These are phyloP conservation scores for Caenorhabditis imperialis DNA, from an alignment of 2,888 invertebrate genomes.

Conservation along the genomic window DNA sequence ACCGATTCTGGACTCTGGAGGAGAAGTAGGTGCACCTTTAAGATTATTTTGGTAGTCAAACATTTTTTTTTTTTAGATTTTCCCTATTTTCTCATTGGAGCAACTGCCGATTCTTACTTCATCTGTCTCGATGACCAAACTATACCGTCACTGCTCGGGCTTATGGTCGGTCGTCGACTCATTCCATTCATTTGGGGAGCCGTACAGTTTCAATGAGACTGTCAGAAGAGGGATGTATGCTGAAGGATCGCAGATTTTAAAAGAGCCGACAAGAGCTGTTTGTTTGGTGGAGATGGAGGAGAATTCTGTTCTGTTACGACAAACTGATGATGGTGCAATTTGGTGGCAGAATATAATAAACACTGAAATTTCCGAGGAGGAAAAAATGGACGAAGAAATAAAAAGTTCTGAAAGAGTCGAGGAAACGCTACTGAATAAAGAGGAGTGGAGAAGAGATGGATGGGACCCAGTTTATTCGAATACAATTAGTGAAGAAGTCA, in stretches of 20 bases:
- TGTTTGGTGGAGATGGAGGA: slow-evolving; percentile 15
- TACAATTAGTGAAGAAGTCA: slow-evolving; percentile 18
- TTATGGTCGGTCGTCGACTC: slow-evolving; percentile 26
- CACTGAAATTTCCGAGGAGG: slow-evolving; percentile 6
- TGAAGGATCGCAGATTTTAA: neutral
- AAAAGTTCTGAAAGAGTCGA: slow-evolving; percentile 22
- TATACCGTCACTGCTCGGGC: slow-evolving; percentile 36
- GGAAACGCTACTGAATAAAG: slow-evolving; percentile 1
- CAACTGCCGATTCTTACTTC: slow-evolving; percentile 18
- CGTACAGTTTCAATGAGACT: slow-evolving; percentile 10
- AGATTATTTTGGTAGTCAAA: too few relatives aligned
- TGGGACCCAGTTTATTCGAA: slow-evolving; percentile 25
- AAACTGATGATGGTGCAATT: slow-evolving; percentile 51
- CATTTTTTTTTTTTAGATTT: slow-evolving; percentile 26
- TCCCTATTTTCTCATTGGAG: slow-evolving; percentile 31
- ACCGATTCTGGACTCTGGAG: neutral
- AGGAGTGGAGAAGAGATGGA: slow-evolving; percentile 18
- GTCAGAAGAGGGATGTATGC: slow-evolving; percentile 31
- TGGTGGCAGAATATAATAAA: slow-evolving; percentile 39
- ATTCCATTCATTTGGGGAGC: slow-evolving; percentile 18
- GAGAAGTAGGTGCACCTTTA: slow-evolving; percentile 35
- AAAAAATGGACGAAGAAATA: slow-evolving; percentile 8
- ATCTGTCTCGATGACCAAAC: slow-evolving; percentile 17
- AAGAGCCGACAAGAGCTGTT: slow-evolving; percentile 47
- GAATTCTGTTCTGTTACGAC: slow-evolving; percentile 21